A percentile compares a stretch with the other conserved stretches of the same genome.
Conservation (phyloP, 2,113 vertebrate species). For the Sus scrofa region DNA sequence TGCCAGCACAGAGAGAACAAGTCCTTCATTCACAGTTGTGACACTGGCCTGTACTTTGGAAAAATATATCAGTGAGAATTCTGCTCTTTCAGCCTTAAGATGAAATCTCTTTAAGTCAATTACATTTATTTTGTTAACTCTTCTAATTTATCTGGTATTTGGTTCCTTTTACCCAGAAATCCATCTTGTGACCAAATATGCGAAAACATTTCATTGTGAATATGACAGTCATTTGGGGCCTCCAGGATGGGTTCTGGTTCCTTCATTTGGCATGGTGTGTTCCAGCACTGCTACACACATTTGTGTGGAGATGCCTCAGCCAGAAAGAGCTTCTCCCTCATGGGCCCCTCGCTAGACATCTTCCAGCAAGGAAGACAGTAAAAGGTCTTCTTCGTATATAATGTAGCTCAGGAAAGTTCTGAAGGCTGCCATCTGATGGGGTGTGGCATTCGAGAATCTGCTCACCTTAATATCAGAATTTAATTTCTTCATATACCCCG, state of each 20-base stretch:
- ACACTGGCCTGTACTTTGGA: constrained; percentile 66
- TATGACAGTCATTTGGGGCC: not conserved
- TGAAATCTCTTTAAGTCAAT: constrained; percentile 67
- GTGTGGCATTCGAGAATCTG: not conserved
- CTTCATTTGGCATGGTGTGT: not conserved
- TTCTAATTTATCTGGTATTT: constrained; percentile 11
- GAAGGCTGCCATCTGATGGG: constrained; percentile 35
- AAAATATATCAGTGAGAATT: constrained; percentile 69
- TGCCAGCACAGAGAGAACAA: constrained; percentile 32
- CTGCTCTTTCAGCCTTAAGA: constrained; percentile 67
- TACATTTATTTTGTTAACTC: constrained; percentile 66
- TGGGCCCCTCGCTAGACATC: not conserved
- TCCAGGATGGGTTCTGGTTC: not conserved
- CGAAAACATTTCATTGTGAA: not conserved
- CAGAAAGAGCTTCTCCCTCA: not conserved
- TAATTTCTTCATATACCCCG: constrained; percentile 25
- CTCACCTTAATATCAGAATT: constrained; percentile 36
- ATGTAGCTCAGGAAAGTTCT: not conserved
- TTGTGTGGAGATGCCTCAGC: not conserved
- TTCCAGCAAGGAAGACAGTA: not conserved
- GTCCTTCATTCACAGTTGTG: constrained; percentile 64
- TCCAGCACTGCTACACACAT: not conserved
- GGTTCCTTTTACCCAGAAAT: constrained; percentile 30
- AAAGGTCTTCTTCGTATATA: not conserved
- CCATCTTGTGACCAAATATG: not conserved